phyloP scores from a whole-genome alignment of 2,113 vertebrate genomes.

The Aphyosemion australe region DNA sequence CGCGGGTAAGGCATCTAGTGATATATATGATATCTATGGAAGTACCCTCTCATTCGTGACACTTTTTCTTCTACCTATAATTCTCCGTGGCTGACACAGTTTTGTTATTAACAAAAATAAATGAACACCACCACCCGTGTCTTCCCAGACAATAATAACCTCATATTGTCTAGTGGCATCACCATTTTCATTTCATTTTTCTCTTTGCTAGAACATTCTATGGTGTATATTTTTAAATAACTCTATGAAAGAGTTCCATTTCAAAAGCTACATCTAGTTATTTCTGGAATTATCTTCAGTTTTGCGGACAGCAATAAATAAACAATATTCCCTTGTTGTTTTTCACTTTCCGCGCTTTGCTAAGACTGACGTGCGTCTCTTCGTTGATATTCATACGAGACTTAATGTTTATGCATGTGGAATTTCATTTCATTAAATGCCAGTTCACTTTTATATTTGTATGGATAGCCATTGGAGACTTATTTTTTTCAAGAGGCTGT shows the following conservation, averaged over 20 bases:
- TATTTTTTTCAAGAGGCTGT: constrained; percentile 44
- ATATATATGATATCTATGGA: too few relatives aligned
- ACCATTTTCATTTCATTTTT: constrained; percentile 6
- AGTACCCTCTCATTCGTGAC: constrained; percentile 15
- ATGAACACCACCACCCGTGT: constrained; percentile 10
- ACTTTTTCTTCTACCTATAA: constrained; percentile 2
- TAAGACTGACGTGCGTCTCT: constrained; percentile 7
- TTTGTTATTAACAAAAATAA: constrained; percentile 12
- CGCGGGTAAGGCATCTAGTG: too few relatives aligned
- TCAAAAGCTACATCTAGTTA: constrained; percentile 14
- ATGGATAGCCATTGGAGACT: constrained; percentile 39
- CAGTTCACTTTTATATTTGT: constrained; percentile 30
- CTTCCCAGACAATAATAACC: constrained; percentile 9
- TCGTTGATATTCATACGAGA: constrained; percentile 43
- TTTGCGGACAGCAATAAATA: constrained; percentile 18
- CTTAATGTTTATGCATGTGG: constrained; percentile 62
- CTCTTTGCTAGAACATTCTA: neutral
- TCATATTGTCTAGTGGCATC: neutral
- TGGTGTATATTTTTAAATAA: constrained; percentile 1
- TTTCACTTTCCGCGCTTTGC: constrained; percentile 9
- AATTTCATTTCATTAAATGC: constrained; percentile 61
- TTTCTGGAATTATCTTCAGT: constrained; percentile 24
- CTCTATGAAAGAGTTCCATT: constrained; percentile 19
- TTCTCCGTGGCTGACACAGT: constrained; percentile 8
- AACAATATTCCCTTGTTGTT: constrained; percentile 7